Evolutionary conservation across 2,113 vertebrate species (phyloP).

Genomic region (Synchiropus splendidus): DNA sequence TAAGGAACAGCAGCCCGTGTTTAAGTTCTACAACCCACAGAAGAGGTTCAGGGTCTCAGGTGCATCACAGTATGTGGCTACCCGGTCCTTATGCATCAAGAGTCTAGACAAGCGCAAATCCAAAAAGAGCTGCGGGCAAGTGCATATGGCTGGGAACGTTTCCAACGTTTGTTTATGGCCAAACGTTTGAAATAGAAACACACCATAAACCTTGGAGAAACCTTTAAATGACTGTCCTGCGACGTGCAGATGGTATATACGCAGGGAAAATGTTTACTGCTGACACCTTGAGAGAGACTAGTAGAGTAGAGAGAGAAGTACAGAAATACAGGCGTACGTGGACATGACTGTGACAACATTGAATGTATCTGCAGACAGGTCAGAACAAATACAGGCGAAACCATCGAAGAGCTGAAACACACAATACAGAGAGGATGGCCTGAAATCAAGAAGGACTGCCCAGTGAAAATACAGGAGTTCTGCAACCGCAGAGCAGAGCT

Average conservation of each 20-base stretch:
- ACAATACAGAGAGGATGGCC: background rate
- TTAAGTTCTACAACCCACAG: no score
- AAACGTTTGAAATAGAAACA: background rate
- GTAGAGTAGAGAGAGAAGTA: constrained; percentile 1
- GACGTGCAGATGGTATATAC: constrained; percentile 1
- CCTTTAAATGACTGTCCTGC: constrained; percentile 1
- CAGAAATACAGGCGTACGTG: constrained; percentile 1
- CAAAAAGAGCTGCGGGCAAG: background rate
- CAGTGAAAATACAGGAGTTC: no score
- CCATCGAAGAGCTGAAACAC: background rate
- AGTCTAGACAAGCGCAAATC: background rate
- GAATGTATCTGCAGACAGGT: background rate
- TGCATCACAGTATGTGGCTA: no score
- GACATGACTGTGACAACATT: constrained; percentile 2
- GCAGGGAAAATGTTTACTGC: background rate
- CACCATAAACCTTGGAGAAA: background rate
- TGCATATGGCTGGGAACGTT: no score
- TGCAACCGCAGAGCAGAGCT: no score
- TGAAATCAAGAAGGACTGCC: no score
- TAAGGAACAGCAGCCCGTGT: no score
- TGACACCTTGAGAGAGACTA: background rate
- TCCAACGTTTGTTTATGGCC: background rate
- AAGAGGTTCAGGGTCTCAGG: no score
- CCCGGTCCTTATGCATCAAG: no score
- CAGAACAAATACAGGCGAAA: constrained; percentile 5